Evolutionary conservation across 1,140 invertebrate species (phyloP).

Genomic region (Drosophila bocqueti): DNA sequence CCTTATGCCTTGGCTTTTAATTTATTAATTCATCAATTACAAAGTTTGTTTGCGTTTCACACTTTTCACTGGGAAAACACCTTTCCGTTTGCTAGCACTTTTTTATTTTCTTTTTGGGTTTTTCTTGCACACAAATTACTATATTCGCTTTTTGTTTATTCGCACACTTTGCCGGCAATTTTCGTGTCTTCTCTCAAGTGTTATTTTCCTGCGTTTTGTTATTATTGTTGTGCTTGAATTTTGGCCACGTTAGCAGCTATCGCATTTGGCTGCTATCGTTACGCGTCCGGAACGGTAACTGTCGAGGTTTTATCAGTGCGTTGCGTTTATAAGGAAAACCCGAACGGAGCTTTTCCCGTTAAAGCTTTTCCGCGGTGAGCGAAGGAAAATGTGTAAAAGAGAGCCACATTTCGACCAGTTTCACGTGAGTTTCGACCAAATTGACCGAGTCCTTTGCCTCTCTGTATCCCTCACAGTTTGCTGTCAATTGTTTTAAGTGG

Average conservation of each 20-base stretch:
- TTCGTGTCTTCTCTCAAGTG: slow-evolving; percentile 26
- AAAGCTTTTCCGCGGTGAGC: slow-evolving; percentile 46
- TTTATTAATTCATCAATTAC: slow-evolving; percentile 42
- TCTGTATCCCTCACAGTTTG: slow-evolving; percentile 14
- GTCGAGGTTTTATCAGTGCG: slow-evolving; percentile 65
- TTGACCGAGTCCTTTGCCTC: slow-evolving; percentile 13
- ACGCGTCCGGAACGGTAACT: slow-evolving; percentile 77
- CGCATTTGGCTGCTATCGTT: slow-evolving; percentile 48
- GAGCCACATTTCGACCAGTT: slow-evolving; percentile 57
- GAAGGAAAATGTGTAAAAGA: slow-evolving; percentile 34
- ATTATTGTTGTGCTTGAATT: slow-evolving; percentile 3
- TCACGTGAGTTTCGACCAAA: slow-evolving; percentile 48
- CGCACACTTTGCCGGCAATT: slow-evolving; percentile 59
- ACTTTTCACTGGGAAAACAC: slow-evolving; percentile 34
- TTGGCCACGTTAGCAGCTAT: slow-evolving; percentile 18
- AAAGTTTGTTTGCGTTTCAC: slow-evolving; percentile 27
- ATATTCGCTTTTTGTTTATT: slow-evolving; percentile 33
- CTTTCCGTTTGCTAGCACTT: slow-evolving; percentile 16
- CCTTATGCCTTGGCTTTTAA: slow-evolving; percentile 13
- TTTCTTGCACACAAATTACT: slow-evolving; percentile 29
- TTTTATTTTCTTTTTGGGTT: neutral
- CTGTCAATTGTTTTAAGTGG: slow-evolving; percentile 75
- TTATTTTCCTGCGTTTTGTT: slow-evolving; percentile 36
- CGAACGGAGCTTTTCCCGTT: slow-evolving; percentile 27
- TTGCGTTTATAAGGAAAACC: slow-evolving; percentile 60